A percentile compares a stretch with the other conserved stretches of the same genome.
phyloP scores from a whole-genome alignment of 2,888 invertebrate species.

The Prionchulus punctatus region DNA sequence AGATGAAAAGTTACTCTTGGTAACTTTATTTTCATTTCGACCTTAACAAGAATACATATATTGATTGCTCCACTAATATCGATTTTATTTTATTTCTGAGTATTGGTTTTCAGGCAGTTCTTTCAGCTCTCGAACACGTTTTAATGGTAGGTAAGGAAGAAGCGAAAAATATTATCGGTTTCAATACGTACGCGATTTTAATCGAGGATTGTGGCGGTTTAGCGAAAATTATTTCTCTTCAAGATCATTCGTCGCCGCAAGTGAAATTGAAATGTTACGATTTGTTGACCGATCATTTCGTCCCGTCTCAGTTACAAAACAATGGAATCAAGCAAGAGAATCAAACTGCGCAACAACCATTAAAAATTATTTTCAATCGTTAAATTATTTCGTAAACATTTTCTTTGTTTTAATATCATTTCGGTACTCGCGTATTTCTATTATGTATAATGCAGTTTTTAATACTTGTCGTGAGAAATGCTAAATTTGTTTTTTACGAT shows the following conservation, averaged over 20 bases:
- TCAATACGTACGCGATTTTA: neutral
- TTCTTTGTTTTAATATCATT: too few species aligned
- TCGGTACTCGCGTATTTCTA: too few species aligned
- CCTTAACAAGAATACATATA: too few species aligned
- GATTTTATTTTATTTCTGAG: neutral
- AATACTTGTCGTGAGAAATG: too few species aligned
- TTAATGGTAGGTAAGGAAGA: neutral
- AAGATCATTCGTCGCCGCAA: neutral
- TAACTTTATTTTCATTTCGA: neutral
- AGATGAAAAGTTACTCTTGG: neutral
- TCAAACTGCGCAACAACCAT: too few species aligned
- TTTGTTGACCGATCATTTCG: neutral
- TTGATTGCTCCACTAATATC: neutral
- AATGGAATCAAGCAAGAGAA: too few species aligned
- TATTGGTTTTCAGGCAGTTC: neutral
- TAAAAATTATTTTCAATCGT: too few species aligned
- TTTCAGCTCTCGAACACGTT: neutral
- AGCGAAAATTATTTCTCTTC: neutral
- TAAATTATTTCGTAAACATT: too few species aligned
- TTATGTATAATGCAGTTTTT: too few species aligned
- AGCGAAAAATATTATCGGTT: neutral
- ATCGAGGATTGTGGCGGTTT: slow-evolving; percentile 1
- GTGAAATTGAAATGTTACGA: neutral
- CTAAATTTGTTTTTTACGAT: too few species aligned
- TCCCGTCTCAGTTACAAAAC: too few species aligned